phyloP scores from a whole-genome alignment of 1,140 invertebrate species.

The Propsilocerus akamusi region DNA sequence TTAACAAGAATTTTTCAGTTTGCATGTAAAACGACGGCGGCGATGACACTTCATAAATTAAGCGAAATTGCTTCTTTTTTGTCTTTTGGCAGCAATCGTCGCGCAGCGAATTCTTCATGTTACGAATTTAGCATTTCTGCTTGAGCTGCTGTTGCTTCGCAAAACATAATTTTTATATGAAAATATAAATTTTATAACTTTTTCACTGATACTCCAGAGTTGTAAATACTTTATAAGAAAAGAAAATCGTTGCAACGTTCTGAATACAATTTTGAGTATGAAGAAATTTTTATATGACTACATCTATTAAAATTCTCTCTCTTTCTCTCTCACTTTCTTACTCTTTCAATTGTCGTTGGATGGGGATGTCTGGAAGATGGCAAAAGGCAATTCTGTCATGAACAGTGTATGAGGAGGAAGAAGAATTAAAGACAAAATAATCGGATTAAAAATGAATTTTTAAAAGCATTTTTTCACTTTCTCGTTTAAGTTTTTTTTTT shows the following conservation, averaged over 20 bases:
- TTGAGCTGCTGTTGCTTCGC: not conserved
- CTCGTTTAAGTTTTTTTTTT: not conserved
- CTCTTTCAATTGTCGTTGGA: no score
- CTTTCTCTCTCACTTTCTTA: not conserved
- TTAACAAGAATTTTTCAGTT: not conserved
- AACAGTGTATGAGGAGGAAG: no score
- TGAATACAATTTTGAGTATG: not conserved
- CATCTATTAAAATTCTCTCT: not conserved
- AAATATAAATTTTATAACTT: not conserved
- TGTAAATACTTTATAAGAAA: not conserved
- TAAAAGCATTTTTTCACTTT: not conserved
- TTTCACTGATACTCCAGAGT: not conserved
- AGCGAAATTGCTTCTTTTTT: not conserved
- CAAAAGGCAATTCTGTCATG: no score
- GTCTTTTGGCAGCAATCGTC: not conserved
- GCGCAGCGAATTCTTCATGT: not conserved
- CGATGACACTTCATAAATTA: not conserved
- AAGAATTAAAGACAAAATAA: not conserved
- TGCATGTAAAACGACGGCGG: not conserved
- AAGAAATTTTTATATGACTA: constrained; percentile 1
- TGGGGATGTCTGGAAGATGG: no score
- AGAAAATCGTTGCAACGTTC: not conserved
- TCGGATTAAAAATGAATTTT: not conserved
- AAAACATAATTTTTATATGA: no score
- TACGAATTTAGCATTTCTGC: not conserved